Evolutionary conservation across 1,140 invertebrate species (phyloP).

Genomic region (Frieseomelitta varia): DNA sequence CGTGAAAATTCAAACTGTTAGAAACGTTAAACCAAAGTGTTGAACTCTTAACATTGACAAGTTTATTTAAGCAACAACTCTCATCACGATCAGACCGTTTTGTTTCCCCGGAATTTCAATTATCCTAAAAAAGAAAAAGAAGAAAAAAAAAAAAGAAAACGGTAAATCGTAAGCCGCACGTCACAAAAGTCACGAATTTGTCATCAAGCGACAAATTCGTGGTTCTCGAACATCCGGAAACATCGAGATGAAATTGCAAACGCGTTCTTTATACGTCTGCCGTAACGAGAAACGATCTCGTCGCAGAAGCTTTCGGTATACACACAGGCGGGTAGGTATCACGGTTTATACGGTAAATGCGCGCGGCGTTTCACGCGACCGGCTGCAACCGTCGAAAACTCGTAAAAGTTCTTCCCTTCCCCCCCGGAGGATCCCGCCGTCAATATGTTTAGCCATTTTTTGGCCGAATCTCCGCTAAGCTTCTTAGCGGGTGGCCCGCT

Average conservation of each 20-base stretch:
- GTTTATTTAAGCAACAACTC: no score
- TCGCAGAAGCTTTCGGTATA: neutral
- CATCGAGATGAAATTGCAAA: neutral
- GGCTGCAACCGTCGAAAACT: slow-evolving; percentile 2
- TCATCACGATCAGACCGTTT: no score
- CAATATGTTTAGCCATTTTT: slow-evolving; percentile 59
- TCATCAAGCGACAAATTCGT: neutral
- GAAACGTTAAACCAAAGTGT: no score
- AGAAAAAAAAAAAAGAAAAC: no score
- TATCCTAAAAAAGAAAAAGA: no score
- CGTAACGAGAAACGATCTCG: slow-evolving; percentile 5
- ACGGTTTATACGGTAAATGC: slow-evolving; percentile 6
- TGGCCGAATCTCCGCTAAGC: slow-evolving; percentile 51
- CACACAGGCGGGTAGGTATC: neutral
- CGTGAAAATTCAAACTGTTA: no score
- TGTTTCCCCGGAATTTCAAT: no score
- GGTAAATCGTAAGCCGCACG: no score
- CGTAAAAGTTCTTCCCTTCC: slow-evolving; percentile 54
- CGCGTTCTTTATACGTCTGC: neutral
- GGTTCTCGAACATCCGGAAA: neutral
- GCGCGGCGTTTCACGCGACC: slow-evolving; percentile 43
- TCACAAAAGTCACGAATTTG: neutral
- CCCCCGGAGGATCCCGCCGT: slow-evolving; percentile 34
- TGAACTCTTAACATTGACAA: no score
- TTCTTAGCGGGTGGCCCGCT: slow-evolving; percentile 2